Percentiles rank a stretch among this genome's conserved stretches.
Conservation (phyloP, 1,140 invertebrate genomes). For the Drosophila orena region DNA sequence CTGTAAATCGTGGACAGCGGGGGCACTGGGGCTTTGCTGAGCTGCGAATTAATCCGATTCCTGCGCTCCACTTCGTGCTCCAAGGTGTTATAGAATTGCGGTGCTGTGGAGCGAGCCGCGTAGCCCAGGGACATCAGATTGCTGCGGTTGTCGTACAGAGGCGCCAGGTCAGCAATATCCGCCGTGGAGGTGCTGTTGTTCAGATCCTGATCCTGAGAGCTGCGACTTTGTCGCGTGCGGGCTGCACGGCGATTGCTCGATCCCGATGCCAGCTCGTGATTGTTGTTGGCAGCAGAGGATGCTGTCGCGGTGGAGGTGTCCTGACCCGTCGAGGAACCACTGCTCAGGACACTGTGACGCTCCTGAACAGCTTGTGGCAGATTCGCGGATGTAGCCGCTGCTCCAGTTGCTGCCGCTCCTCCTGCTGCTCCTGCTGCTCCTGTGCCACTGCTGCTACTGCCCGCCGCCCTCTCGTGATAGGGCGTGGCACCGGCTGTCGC, state of each 20-base stretch:
- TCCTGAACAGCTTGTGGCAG: constrained; percentile 65
- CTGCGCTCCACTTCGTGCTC: constrained; percentile 81
- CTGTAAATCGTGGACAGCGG: constrained; percentile 78
- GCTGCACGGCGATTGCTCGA: constrained; percentile 34
- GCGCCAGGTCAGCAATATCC: constrained; percentile 70
- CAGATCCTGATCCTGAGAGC: constrained; percentile 60
- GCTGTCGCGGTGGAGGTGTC: constrained; percentile 73
- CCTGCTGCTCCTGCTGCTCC: constrained; percentile 39
- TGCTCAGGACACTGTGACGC: constrained; percentile 80
- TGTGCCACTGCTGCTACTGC: constrained; percentile 27
- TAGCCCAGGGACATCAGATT: constrained; percentile 83
- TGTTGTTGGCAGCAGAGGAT: constrained; percentile 54
- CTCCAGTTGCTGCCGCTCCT: constrained; percentile 15
- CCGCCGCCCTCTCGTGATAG: constrained; percentile 83
- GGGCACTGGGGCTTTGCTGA: constrained; percentile 55
- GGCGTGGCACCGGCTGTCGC: constrained; percentile 72
- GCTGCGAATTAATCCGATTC: constrained; percentile 81
- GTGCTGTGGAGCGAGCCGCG: constrained; percentile 60
- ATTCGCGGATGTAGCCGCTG: constrained; percentile 62
- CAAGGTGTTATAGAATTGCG: constrained; percentile 79
- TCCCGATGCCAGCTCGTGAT: constrained; percentile 32
- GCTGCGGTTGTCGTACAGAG: constrained; percentile 77
- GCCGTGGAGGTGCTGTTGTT: constrained; percentile 76
- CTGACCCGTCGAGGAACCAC: constrained; percentile 71
- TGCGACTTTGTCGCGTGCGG: constrained; percentile 49